Conservation (phyloP, 2,113 vertebrate genomes). For the Stictonetta naevosa region DNA sequence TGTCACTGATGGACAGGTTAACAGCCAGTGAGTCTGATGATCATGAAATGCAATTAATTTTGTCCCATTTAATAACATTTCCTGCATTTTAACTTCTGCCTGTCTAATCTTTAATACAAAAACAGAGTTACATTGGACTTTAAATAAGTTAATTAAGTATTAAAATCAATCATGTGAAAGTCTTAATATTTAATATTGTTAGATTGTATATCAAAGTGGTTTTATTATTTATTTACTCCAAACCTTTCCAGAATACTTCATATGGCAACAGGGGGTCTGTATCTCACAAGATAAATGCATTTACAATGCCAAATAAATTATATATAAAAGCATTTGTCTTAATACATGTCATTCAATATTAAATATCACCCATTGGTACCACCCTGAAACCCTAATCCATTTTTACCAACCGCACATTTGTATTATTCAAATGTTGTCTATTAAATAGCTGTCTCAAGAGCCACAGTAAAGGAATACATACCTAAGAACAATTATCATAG, state of each 20-base stretch:
- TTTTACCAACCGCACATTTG: constrained; percentile 77
- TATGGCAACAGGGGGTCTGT: constrained; percentile 82
- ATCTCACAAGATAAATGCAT: constrained; percentile 85
- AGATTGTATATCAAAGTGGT: constrained; percentile 84
- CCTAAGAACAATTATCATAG: constrained; percentile 62
- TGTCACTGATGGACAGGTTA: constrained; percentile 56
- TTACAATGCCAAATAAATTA: constrained; percentile 86
- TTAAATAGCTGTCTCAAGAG: constrained; percentile 71
- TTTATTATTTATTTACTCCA: constrained; percentile 89
- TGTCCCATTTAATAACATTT: constrained; percentile 64
- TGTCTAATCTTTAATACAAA: constrained; percentile 72
- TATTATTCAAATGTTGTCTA: constrained; percentile 77
- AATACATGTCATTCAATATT: constrained; percentile 87
- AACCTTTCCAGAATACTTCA: constrained; percentile 83
- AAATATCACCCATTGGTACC: constrained; percentile 82
- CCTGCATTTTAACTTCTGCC: constrained; percentile 57
- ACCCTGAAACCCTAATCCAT: constrained; percentile 78
- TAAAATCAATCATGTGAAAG: constrained; percentile 84
- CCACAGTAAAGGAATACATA: constrained; percentile 57
- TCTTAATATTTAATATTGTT: constrained; percentile 89
- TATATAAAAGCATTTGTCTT: constrained; percentile 88
- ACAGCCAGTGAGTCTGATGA: constrained; percentile 21
- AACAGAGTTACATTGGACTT: constrained; percentile 71
- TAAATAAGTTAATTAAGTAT: constrained; percentile 85
- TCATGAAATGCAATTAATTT: constrained; percentile 66